A percentile compares a stretch with the other conserved stretches of the same genome.
Conservation (phyloP, 2,113 vertebrate species). For the Myrmecobius fasciatus region DNA sequence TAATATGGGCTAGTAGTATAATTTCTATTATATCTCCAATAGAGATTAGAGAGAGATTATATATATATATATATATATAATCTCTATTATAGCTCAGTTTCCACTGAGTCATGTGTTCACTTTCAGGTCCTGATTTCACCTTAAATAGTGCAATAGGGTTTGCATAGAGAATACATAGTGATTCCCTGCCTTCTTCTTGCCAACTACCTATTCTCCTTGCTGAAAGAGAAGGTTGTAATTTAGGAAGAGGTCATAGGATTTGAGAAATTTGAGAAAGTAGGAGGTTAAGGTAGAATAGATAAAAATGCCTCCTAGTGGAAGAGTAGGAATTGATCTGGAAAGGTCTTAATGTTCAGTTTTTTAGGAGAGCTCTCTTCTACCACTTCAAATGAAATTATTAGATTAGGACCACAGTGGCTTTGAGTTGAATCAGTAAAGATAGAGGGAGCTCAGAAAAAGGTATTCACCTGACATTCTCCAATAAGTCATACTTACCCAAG, state of each 20-base stretch:
- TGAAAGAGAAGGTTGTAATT: too few species aligned
- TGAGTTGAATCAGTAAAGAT: neutral
- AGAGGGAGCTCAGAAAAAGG: neutral
- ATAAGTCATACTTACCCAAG: neutral
- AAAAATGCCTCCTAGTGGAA: neutral
- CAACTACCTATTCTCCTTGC: too few species aligned
- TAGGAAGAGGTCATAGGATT: too few species aligned
- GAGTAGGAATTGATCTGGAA: neutral
- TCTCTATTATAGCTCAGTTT: neutral
- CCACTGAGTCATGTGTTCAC: neutral
- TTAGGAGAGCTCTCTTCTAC: neutral
- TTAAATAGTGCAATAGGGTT: neutral
- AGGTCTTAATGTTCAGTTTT: neutral
- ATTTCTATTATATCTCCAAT: neutral
- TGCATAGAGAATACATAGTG: neutral
- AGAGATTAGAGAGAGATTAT: too few species aligned
- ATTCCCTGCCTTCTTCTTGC: too few species aligned
- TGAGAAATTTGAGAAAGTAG: too few species aligned
- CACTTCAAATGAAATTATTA: neutral
- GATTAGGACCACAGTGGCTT: neutral
- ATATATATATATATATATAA: neutral
- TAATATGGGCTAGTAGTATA: neutral
- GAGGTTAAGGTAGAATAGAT: too few species aligned
- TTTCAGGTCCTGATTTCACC: neutral
- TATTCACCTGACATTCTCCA: neutral